A percentile compares a stretch with the other conserved stretches of the same genome.
These are phyloP conservation scores for Donacobius atricapilla DNA, from an alignment of 2,113 vertebrate genomes.

Conservation along the genomic window DNA sequence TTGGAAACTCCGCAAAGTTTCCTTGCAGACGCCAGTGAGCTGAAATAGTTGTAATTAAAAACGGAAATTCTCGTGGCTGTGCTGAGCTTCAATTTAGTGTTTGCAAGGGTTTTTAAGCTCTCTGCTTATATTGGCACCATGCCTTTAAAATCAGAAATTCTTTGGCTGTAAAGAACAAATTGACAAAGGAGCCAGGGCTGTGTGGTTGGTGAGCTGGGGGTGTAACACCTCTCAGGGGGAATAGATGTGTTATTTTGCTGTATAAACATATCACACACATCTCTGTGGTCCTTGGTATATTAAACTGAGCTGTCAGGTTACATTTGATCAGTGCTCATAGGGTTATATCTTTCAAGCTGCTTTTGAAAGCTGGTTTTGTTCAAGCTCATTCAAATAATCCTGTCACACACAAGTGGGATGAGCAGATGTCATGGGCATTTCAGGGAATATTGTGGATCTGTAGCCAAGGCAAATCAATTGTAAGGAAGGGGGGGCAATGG, in stretches of 20 bases:
- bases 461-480: not conserved
- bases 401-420: not conserved
- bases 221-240: not conserved
- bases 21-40: not conserved
- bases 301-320: slow-evolving; percentile 29
- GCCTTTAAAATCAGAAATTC: not conserved
- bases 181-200: not conserved
- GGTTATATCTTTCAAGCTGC: slow-evolving; percentile 22
- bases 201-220: not conserved
- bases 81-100: not conserved
- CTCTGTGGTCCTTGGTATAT: not conserved
- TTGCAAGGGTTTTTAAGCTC: not conserved
- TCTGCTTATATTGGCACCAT: not conserved
- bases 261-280: slow-evolving; percentile 14
- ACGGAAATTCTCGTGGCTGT: not conserved
- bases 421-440: not conserved
- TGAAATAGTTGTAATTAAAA: not conserved
- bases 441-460: not conserved
- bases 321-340: not conserved
- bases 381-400: not conserved
- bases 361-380: slow-evolving; percentile 28
- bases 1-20: not conserved
- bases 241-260: not conserved
- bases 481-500: not conserved
- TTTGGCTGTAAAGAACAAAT: not conserved